Evolutionary conservation across 1,140 invertebrate genomes (phyloP), one percentile per base, ranked within the genome.

Genomic region (Cyclina sinensis): DNA sequence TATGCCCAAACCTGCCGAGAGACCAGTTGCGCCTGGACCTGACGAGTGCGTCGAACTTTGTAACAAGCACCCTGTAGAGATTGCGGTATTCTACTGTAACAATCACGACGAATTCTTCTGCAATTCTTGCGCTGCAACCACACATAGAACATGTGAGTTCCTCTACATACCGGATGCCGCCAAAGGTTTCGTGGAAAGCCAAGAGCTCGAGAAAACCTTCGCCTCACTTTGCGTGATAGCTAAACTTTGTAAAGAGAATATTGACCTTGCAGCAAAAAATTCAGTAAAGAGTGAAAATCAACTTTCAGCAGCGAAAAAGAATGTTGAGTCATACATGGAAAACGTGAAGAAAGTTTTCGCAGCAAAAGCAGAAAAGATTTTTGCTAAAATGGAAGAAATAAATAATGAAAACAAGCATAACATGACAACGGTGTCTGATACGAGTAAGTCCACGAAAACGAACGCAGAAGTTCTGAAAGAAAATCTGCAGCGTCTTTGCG

Each of bases 51-150:
- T 16, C 18, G 70, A 74, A 4, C 24, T 43, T 24, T 74, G 70
- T 35, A 43, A 74, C 39, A 21, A 9, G 24, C 70, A 74, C 39
- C 35, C 35, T 2, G 39, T 18, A 14, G 70, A 74, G 39, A 48
- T 74, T 43, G 70, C 70, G n/a, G 39, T 35, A 24, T 74, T 74
- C 70, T 74, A 74, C 39, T 74, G 70, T 24, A 18, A 21, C 24
- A 74, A 1, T 48, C 70, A 74, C 48, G 70, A 74, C 39, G 70
- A 74, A 27, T 74, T 74, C 39, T 74, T 74, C 39, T 74, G 70
- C 39, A 74, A 74, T 27, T 46, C 70, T 4, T 74, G 70, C n/a
- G 70, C 70, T 24, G 70, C 70, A 2, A 74, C 70, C n/a, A 43
- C 70, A 0, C 70, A 74, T n/a, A 74, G n/a, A 48, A 74, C 37